phyloP scores from a whole-genome alignment of 2,113 vertebrate species.

The Pseudonaja textilis region DNA sequence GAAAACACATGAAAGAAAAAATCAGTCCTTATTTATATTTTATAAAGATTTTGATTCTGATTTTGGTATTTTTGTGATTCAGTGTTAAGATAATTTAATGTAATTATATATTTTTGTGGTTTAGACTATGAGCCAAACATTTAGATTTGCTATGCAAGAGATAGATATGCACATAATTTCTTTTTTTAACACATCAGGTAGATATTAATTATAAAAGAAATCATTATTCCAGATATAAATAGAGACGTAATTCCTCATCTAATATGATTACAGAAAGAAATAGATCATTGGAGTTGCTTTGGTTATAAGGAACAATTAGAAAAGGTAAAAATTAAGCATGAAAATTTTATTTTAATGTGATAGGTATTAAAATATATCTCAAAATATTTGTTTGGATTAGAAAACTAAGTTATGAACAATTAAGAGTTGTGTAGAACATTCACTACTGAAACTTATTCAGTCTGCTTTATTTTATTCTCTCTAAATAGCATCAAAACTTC shows the following conservation, averaged over 20 bases:
- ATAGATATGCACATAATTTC: not conserved
- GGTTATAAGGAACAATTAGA: not conserved
- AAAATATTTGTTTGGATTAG: not conserved
- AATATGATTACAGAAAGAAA: not conserved
- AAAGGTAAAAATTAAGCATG: not conserved
- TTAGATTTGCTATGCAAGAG: not conserved
- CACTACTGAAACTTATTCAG: not conserved
- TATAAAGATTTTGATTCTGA: not conserved
- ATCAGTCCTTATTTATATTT: not conserved
- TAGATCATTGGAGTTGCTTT: not conserved
- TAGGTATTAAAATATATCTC: not conserved
- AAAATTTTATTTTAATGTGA: not conserved
- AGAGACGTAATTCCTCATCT: not conserved
- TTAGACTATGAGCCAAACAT: not conserved
- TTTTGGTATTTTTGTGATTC: not conserved
- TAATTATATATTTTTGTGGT: not conserved
- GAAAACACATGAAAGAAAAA: not conserved
- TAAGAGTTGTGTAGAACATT: conserved; percentile 1
- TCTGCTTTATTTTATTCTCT: not conserved
- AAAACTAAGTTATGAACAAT: not conserved
- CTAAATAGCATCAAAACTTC: conserved; percentile 42
- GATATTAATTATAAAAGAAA: not conserved
- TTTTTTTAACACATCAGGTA: not conserved
- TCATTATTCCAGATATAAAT: not conserved
- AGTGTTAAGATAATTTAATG: not conserved